Conservation (phyloP, 1,140 invertebrate genomes). For the Drosophila serrata region DNA sequence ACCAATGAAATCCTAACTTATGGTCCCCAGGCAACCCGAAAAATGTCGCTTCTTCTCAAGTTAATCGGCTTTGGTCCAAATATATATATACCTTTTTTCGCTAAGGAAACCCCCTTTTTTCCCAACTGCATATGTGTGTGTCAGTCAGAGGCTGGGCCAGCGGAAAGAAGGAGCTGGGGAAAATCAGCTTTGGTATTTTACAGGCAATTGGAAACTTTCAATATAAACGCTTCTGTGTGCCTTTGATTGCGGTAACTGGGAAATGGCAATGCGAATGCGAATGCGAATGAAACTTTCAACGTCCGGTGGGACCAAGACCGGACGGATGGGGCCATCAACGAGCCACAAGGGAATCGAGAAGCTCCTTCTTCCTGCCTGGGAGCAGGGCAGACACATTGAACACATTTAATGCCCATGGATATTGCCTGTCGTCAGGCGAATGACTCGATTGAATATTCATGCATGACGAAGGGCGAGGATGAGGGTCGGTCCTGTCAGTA, state of each 20-base stretch:
- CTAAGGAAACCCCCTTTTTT: slow-evolving; percentile 2
- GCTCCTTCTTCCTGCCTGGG: slow-evolving; percentile 3
- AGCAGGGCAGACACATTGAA: slow-evolving; percentile 6
- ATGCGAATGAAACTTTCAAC: slow-evolving; percentile 27
- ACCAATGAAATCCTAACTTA: slow-evolving; percentile 17
- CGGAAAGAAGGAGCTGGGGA: background rate
- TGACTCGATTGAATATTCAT: slow-evolving; percentile 67
- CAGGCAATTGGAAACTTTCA: slow-evolving; percentile 53
- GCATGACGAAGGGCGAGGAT: slow-evolving; percentile 1
- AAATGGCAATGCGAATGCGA: slow-evolving; percentile 38
- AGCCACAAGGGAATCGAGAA: slow-evolving; percentile 44
- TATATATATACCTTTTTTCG: slow-evolving; percentile 7
- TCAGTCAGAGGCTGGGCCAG: background rate
- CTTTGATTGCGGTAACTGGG: slow-evolving; percentile 54
- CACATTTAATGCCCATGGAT: slow-evolving; percentile 46
- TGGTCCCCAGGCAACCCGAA: slow-evolving; percentile 6
- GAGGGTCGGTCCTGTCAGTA: background rate
- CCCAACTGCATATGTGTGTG: slow-evolving; percentile 9
- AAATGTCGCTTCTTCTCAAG: slow-evolving; percentile 17
- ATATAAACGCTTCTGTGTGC: slow-evolving; percentile 47
- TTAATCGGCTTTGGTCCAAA: slow-evolving; percentile 40
- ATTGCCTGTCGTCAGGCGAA: slow-evolving; percentile 38
- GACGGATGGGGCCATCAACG: slow-evolving; percentile 44
- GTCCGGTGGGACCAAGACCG: slow-evolving; percentile 16
- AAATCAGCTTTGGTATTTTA: slow-evolving; percentile 44